A percentile compares a stretch with the other conserved stretches of the same genome.
Evolutionary conservation across 2,797 vertebrate genomes (phyloP).

Genomic region (Mallotus villosus): DNA sequence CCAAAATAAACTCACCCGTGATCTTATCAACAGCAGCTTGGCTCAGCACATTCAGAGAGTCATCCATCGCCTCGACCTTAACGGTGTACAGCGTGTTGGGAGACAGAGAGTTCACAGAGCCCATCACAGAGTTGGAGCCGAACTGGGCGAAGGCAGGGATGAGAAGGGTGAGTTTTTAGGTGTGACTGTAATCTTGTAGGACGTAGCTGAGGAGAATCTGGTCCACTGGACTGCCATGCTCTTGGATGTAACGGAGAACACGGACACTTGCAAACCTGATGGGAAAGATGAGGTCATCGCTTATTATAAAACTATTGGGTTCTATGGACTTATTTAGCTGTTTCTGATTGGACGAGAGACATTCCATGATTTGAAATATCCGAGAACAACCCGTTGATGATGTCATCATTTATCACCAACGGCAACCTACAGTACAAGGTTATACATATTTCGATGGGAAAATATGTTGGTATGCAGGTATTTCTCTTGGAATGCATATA

Average conservation of each 20-base stretch:
- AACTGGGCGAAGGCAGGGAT: slow-evolving; percentile 58
- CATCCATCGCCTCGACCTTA: slow-evolving; percentile 69
- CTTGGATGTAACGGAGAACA: slow-evolving; percentile 73
- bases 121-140: slow-evolving; percentile 74
- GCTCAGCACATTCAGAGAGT: slow-evolving; percentile 42
- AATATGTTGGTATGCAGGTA: not conserved
- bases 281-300: slow-evolving; percentile 3
- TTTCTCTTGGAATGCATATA: not conserved
- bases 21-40: slow-evolving; percentile 39
- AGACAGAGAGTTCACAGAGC: slow-evolving; percentile 68
- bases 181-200: slow-evolving; percentile 72
- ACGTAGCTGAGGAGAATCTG: slow-evolving; percentile 62
- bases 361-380: too few species aligned
- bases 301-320: too few species aligned
- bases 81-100: slow-evolving; percentile 65
- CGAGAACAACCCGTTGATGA: too few species aligned
- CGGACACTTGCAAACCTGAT: slow-evolving; percentile 62
- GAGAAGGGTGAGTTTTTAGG: slow-evolving; percentile 43
- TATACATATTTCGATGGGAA: not conserved
- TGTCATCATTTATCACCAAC: not conserved
- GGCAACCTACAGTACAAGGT: not conserved
- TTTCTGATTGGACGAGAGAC: too few species aligned
- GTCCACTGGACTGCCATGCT: slow-evolving; percentile 70
- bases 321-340: too few species aligned
- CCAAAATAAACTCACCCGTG: slow-evolving; percentile 61